phyloP scores from a whole-genome alignment of 2,888 invertebrate genomes.

The Strigamia crassipes region DNA sequence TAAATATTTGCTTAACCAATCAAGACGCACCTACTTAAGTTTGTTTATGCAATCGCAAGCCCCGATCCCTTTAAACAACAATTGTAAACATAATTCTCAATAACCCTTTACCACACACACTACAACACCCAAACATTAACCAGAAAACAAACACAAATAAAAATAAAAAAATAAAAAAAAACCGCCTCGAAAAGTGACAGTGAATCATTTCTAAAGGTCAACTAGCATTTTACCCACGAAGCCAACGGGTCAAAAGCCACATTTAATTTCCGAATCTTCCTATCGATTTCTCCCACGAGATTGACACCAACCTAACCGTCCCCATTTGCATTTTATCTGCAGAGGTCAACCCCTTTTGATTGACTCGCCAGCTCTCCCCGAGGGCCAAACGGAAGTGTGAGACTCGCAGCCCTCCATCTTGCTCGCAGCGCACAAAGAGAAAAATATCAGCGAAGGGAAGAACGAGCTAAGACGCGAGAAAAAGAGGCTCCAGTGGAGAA shows the following conservation, averaged over 20 bases:
- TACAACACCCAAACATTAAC: too few relatives aligned
- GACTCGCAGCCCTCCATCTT: neutral
- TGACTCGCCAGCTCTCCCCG: slow-evolving; percentile 18
- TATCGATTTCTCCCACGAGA: slow-evolving; percentile 24
- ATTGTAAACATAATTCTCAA: too few relatives aligned
- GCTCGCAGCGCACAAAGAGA: slow-evolving; percentile 4
- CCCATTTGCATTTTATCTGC: slow-evolving; percentile 27
- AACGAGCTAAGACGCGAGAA: neutral
- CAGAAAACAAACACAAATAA: neutral
- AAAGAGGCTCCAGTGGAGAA: neutral
- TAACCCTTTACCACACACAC: too few relatives aligned
- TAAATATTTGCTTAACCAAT: too few relatives aligned
- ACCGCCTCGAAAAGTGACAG: neutral
- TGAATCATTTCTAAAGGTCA: neutral
- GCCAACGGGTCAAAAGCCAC: neutral
- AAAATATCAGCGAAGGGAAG: slow-evolving; percentile 5
- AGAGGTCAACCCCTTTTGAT: slow-evolving; percentile 28
- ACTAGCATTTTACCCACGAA: neutral
- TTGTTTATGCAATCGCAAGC: too few relatives aligned
- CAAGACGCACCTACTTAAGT: too few relatives aligned
- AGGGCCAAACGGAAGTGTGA: slow-evolving; percentile 1
- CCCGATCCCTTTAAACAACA: too few relatives aligned
- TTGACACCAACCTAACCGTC: slow-evolving; percentile 24
- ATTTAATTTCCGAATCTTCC: slow-evolving; percentile 13
- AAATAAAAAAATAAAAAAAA: neutral